Evolutionary conservation across 2,113 vertebrate species (phyloP).

Genomic region (Candoia aspera): DNA sequence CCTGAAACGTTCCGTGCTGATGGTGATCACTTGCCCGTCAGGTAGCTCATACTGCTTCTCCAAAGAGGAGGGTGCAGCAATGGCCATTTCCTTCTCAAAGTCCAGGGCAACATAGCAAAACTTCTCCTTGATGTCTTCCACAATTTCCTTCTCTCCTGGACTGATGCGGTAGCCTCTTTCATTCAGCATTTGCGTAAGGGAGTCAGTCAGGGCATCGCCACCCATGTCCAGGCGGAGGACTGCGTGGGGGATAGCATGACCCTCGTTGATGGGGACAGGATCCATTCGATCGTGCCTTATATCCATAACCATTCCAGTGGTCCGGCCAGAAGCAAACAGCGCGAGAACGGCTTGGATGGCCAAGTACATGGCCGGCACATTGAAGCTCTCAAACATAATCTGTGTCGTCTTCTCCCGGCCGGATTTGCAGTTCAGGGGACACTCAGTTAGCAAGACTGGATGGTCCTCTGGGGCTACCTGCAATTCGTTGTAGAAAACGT

Average conservation of each 20-base stretch:
- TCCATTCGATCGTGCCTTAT: slow-evolving; percentile 74
- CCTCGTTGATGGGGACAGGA: slow-evolving; percentile 74
- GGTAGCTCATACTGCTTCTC: slow-evolving; percentile 77
- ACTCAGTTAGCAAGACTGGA: slow-evolving; percentile 75
- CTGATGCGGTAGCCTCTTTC: slow-evolving; percentile 73
- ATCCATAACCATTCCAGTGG: slow-evolving; percentile 75
- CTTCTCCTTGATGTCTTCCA: slow-evolving; percentile 77
- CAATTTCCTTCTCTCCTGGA: slow-evolving; percentile 72
- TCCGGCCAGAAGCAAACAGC: slow-evolving; percentile 72
- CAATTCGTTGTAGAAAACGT: slow-evolving; percentile 90
- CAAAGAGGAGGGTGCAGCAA: slow-evolving; percentile 53
- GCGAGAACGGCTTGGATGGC: slow-evolving; percentile 76
- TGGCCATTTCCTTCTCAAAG: slow-evolving; percentile 75
- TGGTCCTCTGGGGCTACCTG: slow-evolving; percentile 73
- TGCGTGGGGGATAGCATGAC: slow-evolving; percentile 63
- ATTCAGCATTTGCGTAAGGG: slow-evolving; percentile 75
- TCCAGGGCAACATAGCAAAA: slow-evolving; percentile 74
- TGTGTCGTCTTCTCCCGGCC: slow-evolving; percentile 80
- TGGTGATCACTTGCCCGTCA: slow-evolving; percentile 74
- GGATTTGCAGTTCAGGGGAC: slow-evolving; percentile 71
- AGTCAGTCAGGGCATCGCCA: slow-evolving; percentile 73
- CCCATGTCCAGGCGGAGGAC: slow-evolving; percentile 71
- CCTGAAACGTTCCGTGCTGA: slow-evolving; percentile 70
- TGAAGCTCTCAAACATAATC: slow-evolving; percentile 83
- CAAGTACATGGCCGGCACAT: slow-evolving; percentile 75